Conservation (phyloP, 2,113 vertebrate species). For the Festucalex cinctus region DNA sequence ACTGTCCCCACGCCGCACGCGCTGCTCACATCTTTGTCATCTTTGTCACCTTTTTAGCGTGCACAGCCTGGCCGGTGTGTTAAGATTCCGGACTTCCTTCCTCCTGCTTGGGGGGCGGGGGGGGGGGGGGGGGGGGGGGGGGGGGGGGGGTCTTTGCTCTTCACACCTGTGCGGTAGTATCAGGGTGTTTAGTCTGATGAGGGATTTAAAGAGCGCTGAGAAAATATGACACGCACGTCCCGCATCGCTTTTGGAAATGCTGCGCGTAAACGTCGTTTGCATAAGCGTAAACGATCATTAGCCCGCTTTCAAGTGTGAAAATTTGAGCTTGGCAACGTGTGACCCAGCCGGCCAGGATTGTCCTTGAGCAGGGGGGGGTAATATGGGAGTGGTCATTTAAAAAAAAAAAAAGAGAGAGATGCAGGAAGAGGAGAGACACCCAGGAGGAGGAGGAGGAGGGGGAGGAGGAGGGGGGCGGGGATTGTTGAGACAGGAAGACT, state of each 20-base stretch:
- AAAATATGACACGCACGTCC: constrained; percentile 29
- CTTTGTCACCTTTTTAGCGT: constrained; percentile 59
- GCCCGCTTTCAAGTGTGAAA: constrained; percentile 34
- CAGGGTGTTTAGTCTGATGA: constrained; percentile 64
- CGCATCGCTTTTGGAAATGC: too few relatives aligned
- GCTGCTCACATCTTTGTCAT: constrained; percentile 55
- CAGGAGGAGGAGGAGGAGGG: constrained; percentile 16
- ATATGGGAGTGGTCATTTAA: constrained; percentile 49
- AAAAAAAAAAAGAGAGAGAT: constrained; percentile 43
- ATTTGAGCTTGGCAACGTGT: constrained; percentile 39
- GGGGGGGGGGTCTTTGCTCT: constrained; percentile 11
- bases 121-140: neutral
- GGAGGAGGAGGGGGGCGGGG: too few relatives aligned
- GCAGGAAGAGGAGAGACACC: constrained; percentile 59
- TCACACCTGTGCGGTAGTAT: constrained; percentile 59
- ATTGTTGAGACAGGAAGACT: constrained; percentile 45
- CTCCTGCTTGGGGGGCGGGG: neutral
- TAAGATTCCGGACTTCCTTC: neutral
- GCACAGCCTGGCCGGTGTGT: constrained; percentile 17
- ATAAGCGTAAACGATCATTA: neutral
- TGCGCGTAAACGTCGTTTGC: neutral
- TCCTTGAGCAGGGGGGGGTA: constrained; percentile 47
- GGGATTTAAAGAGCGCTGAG: constrained; percentile 43
- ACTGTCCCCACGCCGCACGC: constrained; percentile 16
- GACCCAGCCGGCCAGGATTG: constrained; percentile 52